These are phyloP conservation scores for Digitonthophagus gazella DNA, from an alignment of 2,888 invertebrate genomes.

Conservation along the genomic window DNA sequence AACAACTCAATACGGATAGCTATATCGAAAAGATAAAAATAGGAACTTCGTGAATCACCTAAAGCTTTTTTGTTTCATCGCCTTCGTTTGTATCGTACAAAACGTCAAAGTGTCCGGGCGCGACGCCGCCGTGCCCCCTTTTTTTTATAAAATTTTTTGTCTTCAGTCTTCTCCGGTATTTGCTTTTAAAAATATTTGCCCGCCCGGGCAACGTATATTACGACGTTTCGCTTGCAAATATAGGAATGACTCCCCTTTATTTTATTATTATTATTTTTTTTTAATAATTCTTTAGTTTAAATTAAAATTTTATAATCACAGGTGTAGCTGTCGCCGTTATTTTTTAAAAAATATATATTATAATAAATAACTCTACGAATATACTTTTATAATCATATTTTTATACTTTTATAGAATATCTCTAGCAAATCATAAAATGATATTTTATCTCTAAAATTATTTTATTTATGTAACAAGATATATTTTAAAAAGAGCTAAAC, in stretches of 20 bases:
- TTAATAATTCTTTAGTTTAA: conserved; percentile 43
- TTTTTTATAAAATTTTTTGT: conserved; percentile 44
- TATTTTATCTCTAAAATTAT: too few species aligned
- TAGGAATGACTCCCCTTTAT: conserved; percentile 37
- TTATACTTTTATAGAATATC: too few species aligned
- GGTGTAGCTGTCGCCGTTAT: conserved; percentile 54
- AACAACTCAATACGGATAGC: conserved; percentile 51
- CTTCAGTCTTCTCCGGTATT: conserved; percentile 57
- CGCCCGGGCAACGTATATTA: conserved; percentile 52
- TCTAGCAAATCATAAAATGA: too few species aligned
- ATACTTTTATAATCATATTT: too few species aligned
- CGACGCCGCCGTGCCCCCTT: conserved; percentile 24
- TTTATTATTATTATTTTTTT: not conserved
- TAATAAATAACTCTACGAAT: too few species aligned
- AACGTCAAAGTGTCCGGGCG: conserved; percentile 52
- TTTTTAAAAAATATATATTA: conserved; percentile 47
- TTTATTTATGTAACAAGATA: too few species aligned
- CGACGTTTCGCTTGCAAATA: conserved; percentile 50
- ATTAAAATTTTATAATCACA: conserved; percentile 54
- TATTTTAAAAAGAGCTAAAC: too few species aligned
- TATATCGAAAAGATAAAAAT: conserved; percentile 54
- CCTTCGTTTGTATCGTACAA: conserved; percentile 48
- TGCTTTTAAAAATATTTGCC: conserved; percentile 54
- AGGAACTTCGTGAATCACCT: conserved; percentile 55
- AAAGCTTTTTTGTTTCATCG: conserved; percentile 41